These are phyloP conservation scores for Pseudonaja textilis DNA, from an alignment of 2,113 vertebrate genomes.

Conservation along the genomic window DNA sequence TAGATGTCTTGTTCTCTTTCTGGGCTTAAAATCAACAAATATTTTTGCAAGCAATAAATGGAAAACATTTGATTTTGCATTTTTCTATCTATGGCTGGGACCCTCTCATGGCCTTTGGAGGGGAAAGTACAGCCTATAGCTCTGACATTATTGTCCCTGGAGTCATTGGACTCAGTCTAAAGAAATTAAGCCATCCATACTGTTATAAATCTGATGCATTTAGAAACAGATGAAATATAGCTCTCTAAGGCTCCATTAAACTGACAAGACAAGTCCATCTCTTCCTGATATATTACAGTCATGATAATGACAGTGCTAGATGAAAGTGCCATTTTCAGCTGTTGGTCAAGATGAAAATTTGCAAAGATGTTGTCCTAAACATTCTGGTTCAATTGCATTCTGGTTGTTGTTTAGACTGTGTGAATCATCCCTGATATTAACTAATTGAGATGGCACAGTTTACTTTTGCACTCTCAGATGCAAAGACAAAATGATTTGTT, in stretches of 20 bases:
- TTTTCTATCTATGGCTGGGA: background rate
- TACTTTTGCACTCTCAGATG: background rate
- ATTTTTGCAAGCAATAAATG: background rate
- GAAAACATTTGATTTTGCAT: background rate
- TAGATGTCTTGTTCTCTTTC: background rate
- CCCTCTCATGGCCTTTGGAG: background rate
- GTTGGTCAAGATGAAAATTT: background rate
- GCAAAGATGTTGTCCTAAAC: background rate
- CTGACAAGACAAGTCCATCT: background rate
- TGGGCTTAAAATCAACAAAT: background rate
- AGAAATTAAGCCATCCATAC: background rate
- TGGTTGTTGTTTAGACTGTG: background rate
- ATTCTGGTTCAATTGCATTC: background rate
- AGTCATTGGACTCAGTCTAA: background rate
- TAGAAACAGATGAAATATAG: constrained; percentile 1
- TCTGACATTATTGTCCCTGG: background rate
- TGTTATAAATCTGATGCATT: background rate
- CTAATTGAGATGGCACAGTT: background rate
- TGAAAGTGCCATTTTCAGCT: background rate
- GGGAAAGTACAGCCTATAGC: background rate
- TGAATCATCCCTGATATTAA: background rate
- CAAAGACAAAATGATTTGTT: background rate
- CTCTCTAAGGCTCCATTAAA: background rate
- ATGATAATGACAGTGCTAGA: background rate
- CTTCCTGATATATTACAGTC: constrained; percentile 17